Percentiles rank a stretch among this genome's conserved stretches.
Evolutionary conservation across 2,888 invertebrate genomes (phyloP).

Genomic region (Limnephilus auricula): DNA sequence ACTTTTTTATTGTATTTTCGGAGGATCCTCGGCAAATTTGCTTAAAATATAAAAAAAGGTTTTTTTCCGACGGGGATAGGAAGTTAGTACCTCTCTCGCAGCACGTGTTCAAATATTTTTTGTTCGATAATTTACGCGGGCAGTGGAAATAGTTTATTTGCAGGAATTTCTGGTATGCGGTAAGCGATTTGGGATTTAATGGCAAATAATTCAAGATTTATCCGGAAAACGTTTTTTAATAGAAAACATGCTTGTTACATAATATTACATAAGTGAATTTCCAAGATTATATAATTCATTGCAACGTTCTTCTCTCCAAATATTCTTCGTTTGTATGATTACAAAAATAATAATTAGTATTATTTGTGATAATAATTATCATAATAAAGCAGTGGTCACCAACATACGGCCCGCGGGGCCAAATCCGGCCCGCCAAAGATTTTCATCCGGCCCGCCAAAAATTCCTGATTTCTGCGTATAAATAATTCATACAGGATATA

Average conservation of each 20-base stretch:
- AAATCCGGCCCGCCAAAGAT: too few species aligned
- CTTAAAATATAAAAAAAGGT: conserved; percentile 36
- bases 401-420: too few species aligned
- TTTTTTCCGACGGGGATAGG: background rate
- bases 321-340: background rate
- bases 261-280: background rate
- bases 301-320: background rate
- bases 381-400: too few species aligned
- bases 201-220: background rate
- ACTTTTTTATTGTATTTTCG: conserved; percentile 45
- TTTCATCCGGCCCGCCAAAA: too few species aligned
- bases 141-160: conserved; percentile 8
- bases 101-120: conserved; percentile 43
- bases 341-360: background rate
- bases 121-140: conserved; percentile 32
- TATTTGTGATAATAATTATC: too few species aligned
- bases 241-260: background rate
- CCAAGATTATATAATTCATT: background rate
- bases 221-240: background rate
- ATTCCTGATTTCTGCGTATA: too few species aligned
- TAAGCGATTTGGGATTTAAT: conserved; percentile 31
- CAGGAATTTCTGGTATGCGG: background rate
- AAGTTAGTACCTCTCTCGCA: conserved; percentile 13
- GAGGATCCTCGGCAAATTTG: conserved; percentile 42
- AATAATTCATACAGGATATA: too few species aligned